phyloP scores from a whole-genome alignment of 2,797 vertebrate species.

The Sparus aurata region DNA sequence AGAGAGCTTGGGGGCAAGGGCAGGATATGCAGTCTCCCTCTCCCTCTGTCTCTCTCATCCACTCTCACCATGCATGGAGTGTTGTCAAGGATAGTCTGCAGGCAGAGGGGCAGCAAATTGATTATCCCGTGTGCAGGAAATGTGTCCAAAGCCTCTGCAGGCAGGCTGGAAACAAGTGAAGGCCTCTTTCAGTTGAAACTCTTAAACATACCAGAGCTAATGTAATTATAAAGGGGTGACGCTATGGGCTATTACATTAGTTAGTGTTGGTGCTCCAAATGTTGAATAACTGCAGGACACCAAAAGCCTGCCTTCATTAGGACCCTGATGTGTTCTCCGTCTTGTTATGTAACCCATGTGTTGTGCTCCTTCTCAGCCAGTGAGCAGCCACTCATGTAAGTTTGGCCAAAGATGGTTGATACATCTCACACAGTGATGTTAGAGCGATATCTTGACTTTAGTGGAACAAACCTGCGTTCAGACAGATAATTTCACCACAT shows the following conservation, averaged over 20 bases:
- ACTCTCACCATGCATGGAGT: slow-evolving; percentile 56
- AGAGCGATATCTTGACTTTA: neutral
- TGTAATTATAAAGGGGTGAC: slow-evolving; percentile 71
- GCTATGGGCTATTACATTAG: slow-evolving; percentile 55
- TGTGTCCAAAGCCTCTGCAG: slow-evolving; percentile 69
- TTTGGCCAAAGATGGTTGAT: slow-evolving; percentile 39
- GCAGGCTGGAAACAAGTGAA: slow-evolving; percentile 60
- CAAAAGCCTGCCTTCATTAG: slow-evolving; percentile 55
- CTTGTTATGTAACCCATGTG: slow-evolving; percentile 69
- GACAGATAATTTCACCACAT: slow-evolving; percentile 2
- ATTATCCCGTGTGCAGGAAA: slow-evolving; percentile 75
- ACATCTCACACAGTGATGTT: neutral
- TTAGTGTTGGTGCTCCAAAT: slow-evolving; percentile 56
- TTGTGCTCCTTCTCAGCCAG: slow-evolving; percentile 45
- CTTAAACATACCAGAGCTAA: slow-evolving; percentile 73
- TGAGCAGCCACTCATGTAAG: slow-evolving; percentile 40
- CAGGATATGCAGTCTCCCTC: slow-evolving; percentile 49
- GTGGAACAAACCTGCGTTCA: slow-evolving; percentile 27
- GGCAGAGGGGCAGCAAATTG: slow-evolving; percentile 73
- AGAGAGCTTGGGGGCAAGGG: slow-evolving; percentile 49
- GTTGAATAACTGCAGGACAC: slow-evolving; percentile 58
- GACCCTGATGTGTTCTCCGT: slow-evolving; percentile 51
- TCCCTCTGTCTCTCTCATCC: neutral
- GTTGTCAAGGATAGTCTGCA: slow-evolving; percentile 58
- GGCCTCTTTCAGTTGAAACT: slow-evolving; percentile 62